Percentiles rank a stretch among this genome's conserved stretches.
Evolutionary conservation across 2,888 invertebrate genomes (phyloP).

Genomic region (Rhingia rostrata): DNA sequence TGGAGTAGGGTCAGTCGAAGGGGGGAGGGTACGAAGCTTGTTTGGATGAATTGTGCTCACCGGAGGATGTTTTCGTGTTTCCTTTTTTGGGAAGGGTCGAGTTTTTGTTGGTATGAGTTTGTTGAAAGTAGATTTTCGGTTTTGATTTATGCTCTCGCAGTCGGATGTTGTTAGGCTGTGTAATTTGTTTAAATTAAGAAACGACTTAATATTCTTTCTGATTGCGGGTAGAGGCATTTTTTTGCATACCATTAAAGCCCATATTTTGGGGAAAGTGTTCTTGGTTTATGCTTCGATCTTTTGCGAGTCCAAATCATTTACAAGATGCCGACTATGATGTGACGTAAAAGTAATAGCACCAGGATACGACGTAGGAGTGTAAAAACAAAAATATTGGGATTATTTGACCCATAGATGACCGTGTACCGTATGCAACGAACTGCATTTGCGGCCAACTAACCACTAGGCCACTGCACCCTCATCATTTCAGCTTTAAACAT

Average conservation of each 20-base stretch:
- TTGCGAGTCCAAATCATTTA: too few relatives aligned
- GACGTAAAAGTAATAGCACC: not conserved
- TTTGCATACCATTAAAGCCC: too few relatives aligned
- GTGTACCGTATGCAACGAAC: too few relatives aligned
- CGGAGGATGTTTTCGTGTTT: not conserved
- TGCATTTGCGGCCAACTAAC: too few relatives aligned
- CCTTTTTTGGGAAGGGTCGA: not conserved
- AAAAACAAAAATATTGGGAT: too few relatives aligned
- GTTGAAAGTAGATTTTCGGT: conserved; percentile 47
- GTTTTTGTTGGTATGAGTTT: conserved; percentile 8
- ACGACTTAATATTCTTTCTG: not conserved
- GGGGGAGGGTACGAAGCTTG: not conserved
- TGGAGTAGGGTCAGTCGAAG: conserved; percentile 31
- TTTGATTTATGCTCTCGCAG: conserved; percentile 59
- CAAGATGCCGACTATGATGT: not conserved
- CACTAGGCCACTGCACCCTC: too few relatives aligned
- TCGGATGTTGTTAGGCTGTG: conserved; percentile 36
- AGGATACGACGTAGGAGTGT: not conserved
- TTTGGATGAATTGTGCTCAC: conserved; percentile 2
- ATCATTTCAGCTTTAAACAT: too few relatives aligned
- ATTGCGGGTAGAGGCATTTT: not conserved
- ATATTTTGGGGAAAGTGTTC: too few relatives aligned
- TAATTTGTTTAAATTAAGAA: conserved; percentile 53
- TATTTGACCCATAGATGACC: too few relatives aligned
- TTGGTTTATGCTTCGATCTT: too few relatives aligned